Conservation (phyloP, 2,797 vertebrate species). For the Notamacropus eugenii region DNA sequence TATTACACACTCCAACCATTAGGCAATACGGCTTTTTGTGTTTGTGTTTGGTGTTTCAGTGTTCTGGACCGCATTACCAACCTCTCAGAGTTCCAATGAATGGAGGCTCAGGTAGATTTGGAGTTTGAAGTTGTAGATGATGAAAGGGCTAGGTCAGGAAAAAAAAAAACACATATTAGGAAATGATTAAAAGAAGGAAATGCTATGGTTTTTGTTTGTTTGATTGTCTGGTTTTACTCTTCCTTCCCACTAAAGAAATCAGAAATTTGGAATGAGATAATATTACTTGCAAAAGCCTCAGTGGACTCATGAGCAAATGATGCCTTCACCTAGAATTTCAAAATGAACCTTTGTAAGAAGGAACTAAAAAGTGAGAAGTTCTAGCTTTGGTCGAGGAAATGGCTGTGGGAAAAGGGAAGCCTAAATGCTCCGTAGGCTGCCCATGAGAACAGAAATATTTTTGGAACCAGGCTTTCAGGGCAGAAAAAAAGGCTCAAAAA, state of each 20-base stretch:
- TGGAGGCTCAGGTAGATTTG: not conserved
- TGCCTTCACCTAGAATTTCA: not conserved
- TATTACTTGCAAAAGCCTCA: not conserved
- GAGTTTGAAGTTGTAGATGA: not conserved
- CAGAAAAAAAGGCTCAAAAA: slow-evolving; percentile 3
- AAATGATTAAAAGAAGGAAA: slow-evolving; percentile 12
- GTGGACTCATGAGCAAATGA: not conserved
- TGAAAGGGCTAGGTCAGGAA: not conserved
- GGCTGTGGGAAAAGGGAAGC: not conserved
- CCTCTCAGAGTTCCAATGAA: not conserved
- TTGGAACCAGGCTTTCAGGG: slow-evolving; percentile 25
- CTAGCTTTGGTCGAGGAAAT: not conserved
- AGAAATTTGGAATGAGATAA: not conserved
- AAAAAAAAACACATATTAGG: not conserved
- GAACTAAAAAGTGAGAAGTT: slow-evolving; percentile 10
- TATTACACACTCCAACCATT: not conserved
- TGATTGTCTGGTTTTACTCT: not conserved
- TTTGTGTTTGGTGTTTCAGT: not conserved
- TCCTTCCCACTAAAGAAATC: slow-evolving; percentile 15
- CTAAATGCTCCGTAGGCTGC: not conserved
- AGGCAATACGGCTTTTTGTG: not conserved
- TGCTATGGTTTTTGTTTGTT: not conserved
- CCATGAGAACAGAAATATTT: not conserved
- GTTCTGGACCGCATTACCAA: not conserved
- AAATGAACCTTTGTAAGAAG: not conserved